Conservation (phyloP, 1,140 invertebrate species). For the Calosoma granatense region DNA sequence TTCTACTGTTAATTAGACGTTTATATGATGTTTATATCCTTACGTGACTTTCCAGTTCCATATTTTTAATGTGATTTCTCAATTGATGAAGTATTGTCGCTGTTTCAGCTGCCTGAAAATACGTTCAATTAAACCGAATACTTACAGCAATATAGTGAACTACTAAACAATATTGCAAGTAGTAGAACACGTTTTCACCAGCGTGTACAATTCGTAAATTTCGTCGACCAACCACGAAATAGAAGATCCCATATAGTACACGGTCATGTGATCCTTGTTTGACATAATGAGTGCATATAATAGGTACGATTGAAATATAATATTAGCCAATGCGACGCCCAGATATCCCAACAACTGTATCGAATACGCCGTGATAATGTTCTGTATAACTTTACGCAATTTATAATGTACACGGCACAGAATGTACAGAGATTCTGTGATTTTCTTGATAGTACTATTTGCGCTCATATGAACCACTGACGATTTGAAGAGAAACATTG, state of each 20-base stretch:
- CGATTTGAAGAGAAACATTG: background rate
- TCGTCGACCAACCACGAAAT: background rate
- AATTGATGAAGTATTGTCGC: background rate
- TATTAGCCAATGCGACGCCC: background rate
- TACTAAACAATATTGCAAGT: slow-evolving; percentile 1
- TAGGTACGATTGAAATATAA: background rate
- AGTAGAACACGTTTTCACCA: background rate
- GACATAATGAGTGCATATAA: background rate
- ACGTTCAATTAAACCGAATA: background rate
- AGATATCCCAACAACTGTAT: background rate
- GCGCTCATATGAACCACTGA: background rate
- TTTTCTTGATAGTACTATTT: background rate
- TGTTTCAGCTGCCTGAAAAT: background rate
- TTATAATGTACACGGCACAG: background rate
- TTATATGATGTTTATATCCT: background rate
- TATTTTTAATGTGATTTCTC: background rate
- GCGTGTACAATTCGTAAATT: background rate
- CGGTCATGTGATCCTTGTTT: background rate
- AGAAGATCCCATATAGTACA: background rate
- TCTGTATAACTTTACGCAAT: background rate
- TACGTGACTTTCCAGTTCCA: slow-evolving; percentile 3
- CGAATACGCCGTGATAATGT: background rate
- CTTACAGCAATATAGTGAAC: background rate
- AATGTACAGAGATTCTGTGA: background rate
- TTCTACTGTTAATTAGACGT: background rate